Evolutionary conservation across 37 sponge, comb jelly and placozoan genomes (phyloP).

Genomic region (Crambe crambe): DNA sequence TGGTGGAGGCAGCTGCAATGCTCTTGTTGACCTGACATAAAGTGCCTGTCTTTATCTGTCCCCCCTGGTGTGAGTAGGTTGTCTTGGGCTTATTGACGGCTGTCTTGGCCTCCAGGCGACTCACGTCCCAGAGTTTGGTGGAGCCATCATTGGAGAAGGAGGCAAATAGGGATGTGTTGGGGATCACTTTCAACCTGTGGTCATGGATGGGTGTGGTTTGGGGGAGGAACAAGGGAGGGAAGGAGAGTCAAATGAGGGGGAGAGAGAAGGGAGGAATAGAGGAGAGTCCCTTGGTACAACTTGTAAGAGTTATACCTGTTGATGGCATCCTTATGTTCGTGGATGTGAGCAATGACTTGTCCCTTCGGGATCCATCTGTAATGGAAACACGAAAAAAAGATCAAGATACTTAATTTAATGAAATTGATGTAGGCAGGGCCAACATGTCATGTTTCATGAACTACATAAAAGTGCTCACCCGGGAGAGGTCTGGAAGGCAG

Average conservation of each 20-base stretch:
- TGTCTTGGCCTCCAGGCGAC: constrained; percentile 74
- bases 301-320: constrained; percentile 59
- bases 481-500: constrained; percentile 39
- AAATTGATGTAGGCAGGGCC: too few species aligned
- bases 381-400: not conserved
- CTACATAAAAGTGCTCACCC: too few species aligned
- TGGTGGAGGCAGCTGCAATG: constrained; percentile 60
- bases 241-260: not conserved
- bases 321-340: constrained; percentile 87
- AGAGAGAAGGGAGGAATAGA: not conserved
- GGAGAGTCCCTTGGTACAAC: not conserved
- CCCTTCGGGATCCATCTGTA: constrained; percentile 84
- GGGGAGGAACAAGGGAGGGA: not conserved
- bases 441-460: too few species aligned
- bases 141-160: constrained; percentile 89
- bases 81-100: constrained; percentile 61
- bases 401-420: too few species aligned
- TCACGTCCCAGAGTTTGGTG: constrained; percentile 87
- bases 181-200: constrained; percentile 52
- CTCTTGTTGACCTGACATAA: constrained; percentile 45
- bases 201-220: not conserved
- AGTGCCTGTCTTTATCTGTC: constrained; percentile 45
- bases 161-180: constrained; percentile 75
- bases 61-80: constrained; percentile 48
- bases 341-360: constrained; percentile 82